Conservation (phyloP, 1,140 invertebrate genomes). For the Propsilocerus akamusi region DNA sequence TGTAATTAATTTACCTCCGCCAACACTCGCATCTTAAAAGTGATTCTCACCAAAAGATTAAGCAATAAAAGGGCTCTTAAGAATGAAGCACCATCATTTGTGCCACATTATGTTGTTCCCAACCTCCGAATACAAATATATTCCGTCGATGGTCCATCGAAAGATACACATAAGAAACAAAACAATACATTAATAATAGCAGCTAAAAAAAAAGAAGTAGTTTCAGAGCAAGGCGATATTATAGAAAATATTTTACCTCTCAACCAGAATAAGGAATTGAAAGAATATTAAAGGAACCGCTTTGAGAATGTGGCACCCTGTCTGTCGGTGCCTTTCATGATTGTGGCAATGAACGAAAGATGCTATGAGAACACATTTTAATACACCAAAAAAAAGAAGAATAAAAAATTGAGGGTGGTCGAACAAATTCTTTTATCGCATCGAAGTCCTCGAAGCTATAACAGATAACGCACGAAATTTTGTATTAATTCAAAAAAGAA, state of each 20-base stretch:
- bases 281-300: slow-evolving; percentile 2
- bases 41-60: slow-evolving; percentile 3
- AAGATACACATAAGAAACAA: slow-evolving; percentile 1
- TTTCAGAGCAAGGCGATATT: slow-evolving; percentile 1
- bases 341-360: too few species aligned
- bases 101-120: too few species aligned
- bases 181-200: slow-evolving; percentile 4
- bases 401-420: too few species aligned
- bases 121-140: too few species aligned
- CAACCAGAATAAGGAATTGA: neutral
- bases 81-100: too few species aligned
- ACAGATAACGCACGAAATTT: too few species aligned
- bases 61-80: slow-evolving; percentile 1
- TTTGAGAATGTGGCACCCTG: slow-evolving; percentile 1
- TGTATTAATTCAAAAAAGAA: too few species aligned
- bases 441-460: too few species aligned
- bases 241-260: neutral
- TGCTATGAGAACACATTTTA: neutral
- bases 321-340: neutral
- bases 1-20: slow-evolving; percentile 4
- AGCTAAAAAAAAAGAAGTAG: slow-evolving; percentile 1
- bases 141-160: too few species aligned
- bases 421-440: too few species aligned
- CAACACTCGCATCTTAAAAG: neutral
- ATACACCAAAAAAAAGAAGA: too few species aligned